Evolutionary conservation across 2,888 invertebrate species (phyloP).

Genomic region (Drosophila lutescens): DNA sequence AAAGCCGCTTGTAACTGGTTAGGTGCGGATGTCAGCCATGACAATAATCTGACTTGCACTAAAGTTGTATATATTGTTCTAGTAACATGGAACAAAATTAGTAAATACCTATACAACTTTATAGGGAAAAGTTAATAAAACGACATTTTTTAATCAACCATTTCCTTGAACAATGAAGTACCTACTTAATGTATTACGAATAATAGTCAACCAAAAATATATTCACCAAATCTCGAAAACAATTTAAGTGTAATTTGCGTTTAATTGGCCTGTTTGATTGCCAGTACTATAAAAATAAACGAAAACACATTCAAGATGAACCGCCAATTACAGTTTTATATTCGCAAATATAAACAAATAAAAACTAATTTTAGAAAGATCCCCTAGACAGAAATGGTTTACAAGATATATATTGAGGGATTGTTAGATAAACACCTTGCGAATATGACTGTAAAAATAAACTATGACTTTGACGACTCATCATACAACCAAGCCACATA

Average conservation of each 20-base stretch:
- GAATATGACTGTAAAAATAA: slow-evolving; percentile 46
- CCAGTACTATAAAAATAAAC: slow-evolving; percentile 4
- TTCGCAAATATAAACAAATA: slow-evolving; percentile 45
- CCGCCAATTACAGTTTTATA: slow-evolving; percentile 51
- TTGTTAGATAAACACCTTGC: slow-evolving; percentile 16
- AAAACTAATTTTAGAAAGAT: slow-evolving; percentile 25
- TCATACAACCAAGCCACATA: not conserved
- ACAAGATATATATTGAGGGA: slow-evolving; percentile 9
- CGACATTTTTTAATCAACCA: too few species aligned
- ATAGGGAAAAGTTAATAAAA: too few species aligned
- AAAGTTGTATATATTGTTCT: too few species aligned
- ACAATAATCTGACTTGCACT: not conserved
- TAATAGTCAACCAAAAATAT: not conserved
- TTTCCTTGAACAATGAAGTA: not conserved
- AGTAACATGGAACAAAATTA: not conserved
- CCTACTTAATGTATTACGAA: not conserved
- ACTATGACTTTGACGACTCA: slow-evolving; percentile 21
- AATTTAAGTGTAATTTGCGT: slow-evolving; percentile 1
- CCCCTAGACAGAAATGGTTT: slow-evolving; percentile 4
- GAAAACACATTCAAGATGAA: slow-evolving; percentile 24
- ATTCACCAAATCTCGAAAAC: slow-evolving; percentile 4
- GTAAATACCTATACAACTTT: not conserved
- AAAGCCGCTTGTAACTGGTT: slow-evolving; percentile 62
- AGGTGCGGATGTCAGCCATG: slow-evolving; percentile 14
- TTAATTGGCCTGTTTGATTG: slow-evolving; percentile 21